Evolutionary conservation across 2,113 vertebrate species (phyloP), one percentile per base, ranked within the genome.

Genomic region (Rhineura floridana): DNA sequence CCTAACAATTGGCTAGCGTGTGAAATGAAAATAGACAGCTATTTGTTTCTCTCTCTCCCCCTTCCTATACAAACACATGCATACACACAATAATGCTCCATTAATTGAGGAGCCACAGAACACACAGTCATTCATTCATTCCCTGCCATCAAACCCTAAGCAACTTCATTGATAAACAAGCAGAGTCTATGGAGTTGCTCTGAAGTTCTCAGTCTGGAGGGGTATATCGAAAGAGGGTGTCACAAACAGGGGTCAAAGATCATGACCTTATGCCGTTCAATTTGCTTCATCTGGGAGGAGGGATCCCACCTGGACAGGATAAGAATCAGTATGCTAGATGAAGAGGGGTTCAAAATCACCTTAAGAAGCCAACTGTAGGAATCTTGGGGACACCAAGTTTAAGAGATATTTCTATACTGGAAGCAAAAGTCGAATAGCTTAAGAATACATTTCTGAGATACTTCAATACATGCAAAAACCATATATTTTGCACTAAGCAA

Each of bases 201-300:
- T 81, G 81, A 63, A 46, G 73, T 55, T 88, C 87, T 63, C 76
- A 30, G 39, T 69, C 46, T 52, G 63, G 62, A 86, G 62, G 55
- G 30, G 44, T 75, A 46, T 77, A 78, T 36, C 23, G 36, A 76
- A 76, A 87, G 73, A 69, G 59, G 28, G 50, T 82, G 70, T 90
- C 84, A 86, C 62, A 86, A 70, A 90, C 46, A 78, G 48, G 50
- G 62, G 72, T 70, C 84, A 82, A 33, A 25, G 79, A 36, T 82
- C 88, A 59, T 81, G 84, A 90, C 84, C 70, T 46, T 81, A 19
- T 76, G 46, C 81, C 72, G 50, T 90, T 86, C 63, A 73, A 85
- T 85, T 55, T 65, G 84, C 70, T 85, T 72, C 70, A 87, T 33
- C 67, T 46, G 62, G 79, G 72, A 30, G 79, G 46, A 79, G 36